Percentiles rank a stretch among this genome's conserved stretches.
Evolutionary conservation across 2,888 invertebrate genomes (phyloP).

Genomic region (Caenorhabditis zanzibari): DNA sequence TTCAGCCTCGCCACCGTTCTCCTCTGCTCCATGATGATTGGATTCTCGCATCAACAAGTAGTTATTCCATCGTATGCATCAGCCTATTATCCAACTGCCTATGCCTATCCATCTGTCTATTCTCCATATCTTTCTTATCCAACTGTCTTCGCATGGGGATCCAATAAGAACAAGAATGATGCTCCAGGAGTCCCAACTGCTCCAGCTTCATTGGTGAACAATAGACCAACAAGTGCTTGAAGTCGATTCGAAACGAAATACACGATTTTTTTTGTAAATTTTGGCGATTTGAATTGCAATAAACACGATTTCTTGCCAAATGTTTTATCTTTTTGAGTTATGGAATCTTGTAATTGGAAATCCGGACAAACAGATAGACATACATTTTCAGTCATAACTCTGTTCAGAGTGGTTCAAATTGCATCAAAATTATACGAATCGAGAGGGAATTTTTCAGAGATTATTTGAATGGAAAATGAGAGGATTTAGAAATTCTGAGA

Average conservation of each 20-base stretch:
- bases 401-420: too few relatives aligned
- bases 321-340: neutral
- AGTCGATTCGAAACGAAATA: conserved; percentile 1
- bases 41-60: conserved; percentile 47
- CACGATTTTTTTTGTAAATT: conserved; percentile 26
- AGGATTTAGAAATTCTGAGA: too few relatives aligned
- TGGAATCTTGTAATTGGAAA: neutral
- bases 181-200: conserved; percentile 19
- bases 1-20: conserved; percentile 52
- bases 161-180: conserved; percentile 55
- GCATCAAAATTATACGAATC: too few relatives aligned
- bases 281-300: neutral
- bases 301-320: conserved; percentile 21
- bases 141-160: conserved; percentile 58
- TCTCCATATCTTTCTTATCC: conserved; percentile 60
- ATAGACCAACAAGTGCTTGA: conserved; percentile 25
- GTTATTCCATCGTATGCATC: conserved; percentile 55
- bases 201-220: conserved; percentile 35
- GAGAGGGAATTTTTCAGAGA: too few relatives aligned
- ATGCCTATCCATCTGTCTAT: conserved; percentile 58
- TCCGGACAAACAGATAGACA: too few relatives aligned
- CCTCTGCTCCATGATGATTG: conserved; percentile 50
- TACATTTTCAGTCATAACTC: too few relatives aligned
- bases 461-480: too few relatives aligned
- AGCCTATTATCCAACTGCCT: conserved; percentile 46